Evolutionary conservation across 2,888 invertebrate genomes (phyloP).

Genomic region (Synergus itoensis): DNA sequence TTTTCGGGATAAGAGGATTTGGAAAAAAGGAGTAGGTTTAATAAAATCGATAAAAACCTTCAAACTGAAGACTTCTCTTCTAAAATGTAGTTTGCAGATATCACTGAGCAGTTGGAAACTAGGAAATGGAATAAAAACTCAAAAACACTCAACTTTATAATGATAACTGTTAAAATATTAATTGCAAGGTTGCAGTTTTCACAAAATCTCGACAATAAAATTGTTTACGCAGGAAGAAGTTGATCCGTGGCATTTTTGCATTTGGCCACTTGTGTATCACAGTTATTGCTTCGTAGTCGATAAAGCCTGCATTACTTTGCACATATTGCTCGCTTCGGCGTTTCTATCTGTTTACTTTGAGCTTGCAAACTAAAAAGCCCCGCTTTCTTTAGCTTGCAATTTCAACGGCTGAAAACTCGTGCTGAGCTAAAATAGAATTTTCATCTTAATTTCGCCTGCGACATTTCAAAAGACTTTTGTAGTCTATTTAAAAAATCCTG

Average conservation of each 20-base stretch:
- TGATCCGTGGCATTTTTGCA: background rate
- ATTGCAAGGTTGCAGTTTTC: background rate
- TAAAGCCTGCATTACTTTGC: background rate
- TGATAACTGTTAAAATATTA: background rate
- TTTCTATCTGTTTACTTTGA: background rate
- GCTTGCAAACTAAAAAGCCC: background rate
- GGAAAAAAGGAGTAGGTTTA: background rate
- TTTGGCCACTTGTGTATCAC: background rate
- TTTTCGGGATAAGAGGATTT: constrained; percentile 20
- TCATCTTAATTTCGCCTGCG: background rate
- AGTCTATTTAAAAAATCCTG: background rate
- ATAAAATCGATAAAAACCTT: background rate
- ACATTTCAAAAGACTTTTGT: background rate
- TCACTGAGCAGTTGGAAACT: no score
- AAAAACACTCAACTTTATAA: background rate
- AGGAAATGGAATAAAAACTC: no score
- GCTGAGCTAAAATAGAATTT: constrained; percentile 2
- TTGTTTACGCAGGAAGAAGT: background rate
- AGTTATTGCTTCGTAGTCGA: background rate
- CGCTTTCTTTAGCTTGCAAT: background rate
- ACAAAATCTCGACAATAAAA: background rate
- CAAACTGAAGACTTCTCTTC: background rate
- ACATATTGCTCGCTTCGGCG: background rate
- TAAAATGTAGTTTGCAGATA: background rate
- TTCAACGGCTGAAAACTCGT: background rate